Percentiles rank a stretch among this genome's conserved stretches.
These are phyloP conservation scores for Perca flavescens DNA, from an alignment of 2,113 vertebrate species.

Conservation along the genomic window DNA sequence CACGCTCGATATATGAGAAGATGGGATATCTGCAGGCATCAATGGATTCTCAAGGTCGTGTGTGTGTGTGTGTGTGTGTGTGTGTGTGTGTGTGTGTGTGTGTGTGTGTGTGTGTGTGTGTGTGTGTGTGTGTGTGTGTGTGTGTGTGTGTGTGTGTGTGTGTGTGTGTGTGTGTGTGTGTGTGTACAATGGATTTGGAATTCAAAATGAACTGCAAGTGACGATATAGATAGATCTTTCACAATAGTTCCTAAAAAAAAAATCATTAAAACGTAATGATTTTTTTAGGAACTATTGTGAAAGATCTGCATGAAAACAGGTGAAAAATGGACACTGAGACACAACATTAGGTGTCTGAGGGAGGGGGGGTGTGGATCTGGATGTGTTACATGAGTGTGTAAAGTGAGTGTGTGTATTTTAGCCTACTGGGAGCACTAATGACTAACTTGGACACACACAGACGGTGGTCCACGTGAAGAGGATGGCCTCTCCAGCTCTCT, in stretches of 20 bases:
- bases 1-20: conserved; percentile 56
- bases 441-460: conserved; percentile 43
- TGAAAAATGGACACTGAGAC: background rate
- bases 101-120: no score
- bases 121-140: background rate
- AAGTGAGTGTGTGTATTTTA: conserved; percentile 33
- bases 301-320: conserved; percentile 12
- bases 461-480: conserved; percentile 62
- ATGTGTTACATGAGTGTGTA: conserved; percentile 29
- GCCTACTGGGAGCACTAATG: conserved; percentile 50
- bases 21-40: conserved; percentile 55
- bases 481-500: conserved; percentile 49
- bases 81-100: conserved; percentile 44
- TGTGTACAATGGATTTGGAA: conserved; percentile 6
- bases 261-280: no score
- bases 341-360: background rate
- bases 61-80: conserved; percentile 27
- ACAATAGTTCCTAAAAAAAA: no score
- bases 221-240: background rate
- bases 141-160: no score
- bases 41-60: conserved; percentile 57
- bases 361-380: background rate
- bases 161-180: conserved; percentile 25
- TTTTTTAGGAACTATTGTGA: background rate
- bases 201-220: background rate